These are phyloP conservation scores for Ailuropoda melanoleuca DNA, from an alignment of 2,113 vertebrate species.

Conservation along the genomic window DNA sequence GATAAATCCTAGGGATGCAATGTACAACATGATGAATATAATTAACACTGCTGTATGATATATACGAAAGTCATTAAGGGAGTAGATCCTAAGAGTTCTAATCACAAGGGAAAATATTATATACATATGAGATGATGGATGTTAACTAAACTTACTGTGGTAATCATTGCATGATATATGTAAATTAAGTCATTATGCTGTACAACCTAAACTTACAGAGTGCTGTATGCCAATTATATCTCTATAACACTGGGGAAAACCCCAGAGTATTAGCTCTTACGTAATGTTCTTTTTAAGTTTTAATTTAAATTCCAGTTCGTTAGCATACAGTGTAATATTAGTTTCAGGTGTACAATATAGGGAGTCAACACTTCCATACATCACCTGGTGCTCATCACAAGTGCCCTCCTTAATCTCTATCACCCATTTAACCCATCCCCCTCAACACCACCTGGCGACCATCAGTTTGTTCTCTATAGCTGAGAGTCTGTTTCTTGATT, in stretches of 20 bases:
- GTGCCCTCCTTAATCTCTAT: neutral
- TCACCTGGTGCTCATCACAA: neutral
- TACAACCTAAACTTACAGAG: neutral
- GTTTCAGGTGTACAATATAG: neutral
- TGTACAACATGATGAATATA: neutral
- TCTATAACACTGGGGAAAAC: neutral
- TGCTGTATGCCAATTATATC: neutral
- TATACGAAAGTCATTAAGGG: neutral
- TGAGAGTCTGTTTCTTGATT: neutral
- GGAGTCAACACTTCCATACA: neutral
- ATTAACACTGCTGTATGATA: neutral
- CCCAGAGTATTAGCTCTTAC: neutral
- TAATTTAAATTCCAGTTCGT: neutral
- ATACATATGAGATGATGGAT: neutral
- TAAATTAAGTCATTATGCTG: neutral
- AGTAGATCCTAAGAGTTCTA: neutral
- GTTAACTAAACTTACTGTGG: neutral
- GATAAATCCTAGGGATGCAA: neutral
- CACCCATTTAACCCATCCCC: neutral
- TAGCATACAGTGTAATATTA: neutral
- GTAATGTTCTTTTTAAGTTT: neutral
- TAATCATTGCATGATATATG: neutral
- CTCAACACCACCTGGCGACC: neutral
- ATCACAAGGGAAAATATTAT: neutral
- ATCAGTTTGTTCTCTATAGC: neutral